Evolutionary conservation across 2,113 vertebrate genomes (phyloP), one percentile per base, ranked within the genome.

Genomic region (Brachyhypopomus occidentalis): DNA sequence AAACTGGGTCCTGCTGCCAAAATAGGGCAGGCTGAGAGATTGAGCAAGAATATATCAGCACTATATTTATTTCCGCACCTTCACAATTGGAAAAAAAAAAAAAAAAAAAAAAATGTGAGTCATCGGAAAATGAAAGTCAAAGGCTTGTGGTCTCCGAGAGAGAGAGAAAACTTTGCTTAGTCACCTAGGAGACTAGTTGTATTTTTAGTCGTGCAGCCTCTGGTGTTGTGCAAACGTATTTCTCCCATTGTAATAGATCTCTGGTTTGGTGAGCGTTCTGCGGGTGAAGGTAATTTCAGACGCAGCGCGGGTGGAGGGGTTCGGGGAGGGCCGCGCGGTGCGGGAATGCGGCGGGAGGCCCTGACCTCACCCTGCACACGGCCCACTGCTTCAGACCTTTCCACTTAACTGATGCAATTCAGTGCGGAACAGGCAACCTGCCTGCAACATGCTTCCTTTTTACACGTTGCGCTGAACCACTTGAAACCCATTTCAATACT

Each of bases 131-230:
- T 82, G 45, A 82, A 84, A 85, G 72, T 83, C 75, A 69, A 84
- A 67, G 72, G 78, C 76, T 81, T 23, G 71, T 41, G 76, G 76
- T 82, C 45, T 85, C 77, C 6, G 22, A 77, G 59, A 81, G 45
- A n/a, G 73, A 79, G 69, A 19, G 36, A 69, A 83, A 88, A 83
- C 80, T 83, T 88, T 78, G 72, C 82, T 84, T 86, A 83, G 83
- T 86, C 83, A 86, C 84, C 84, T 78, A 83, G 84, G 80, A 84
- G 75, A 83, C 84, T 74, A 84, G 84, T 48, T 70, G 63, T 88
- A 88, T 88, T 84, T 86, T 81, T 84, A 86, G 84, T 82, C 80
- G 23, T 52, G 71, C 72, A 75, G 78, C 78, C 70, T 75, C 78
- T 75, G 82, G 82, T 87, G 84, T 87, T 84, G 81, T 84, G 74